Evolutionary conservation across 2,113 vertebrate species (phyloP), one percentile per base, ranked within the genome.

Genomic region (Dolichotis patagonum): DNA sequence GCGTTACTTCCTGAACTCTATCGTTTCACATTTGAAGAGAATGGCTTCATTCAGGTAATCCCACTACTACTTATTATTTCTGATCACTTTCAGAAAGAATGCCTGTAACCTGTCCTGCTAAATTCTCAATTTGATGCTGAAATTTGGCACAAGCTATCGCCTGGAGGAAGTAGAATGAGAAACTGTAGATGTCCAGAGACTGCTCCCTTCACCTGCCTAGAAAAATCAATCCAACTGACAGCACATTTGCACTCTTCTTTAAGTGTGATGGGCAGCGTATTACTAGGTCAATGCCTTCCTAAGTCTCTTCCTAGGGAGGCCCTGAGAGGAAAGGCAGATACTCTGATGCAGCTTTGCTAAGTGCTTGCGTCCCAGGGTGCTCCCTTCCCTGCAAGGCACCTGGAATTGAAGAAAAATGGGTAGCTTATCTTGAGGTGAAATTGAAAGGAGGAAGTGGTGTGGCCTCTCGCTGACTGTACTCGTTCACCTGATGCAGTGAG

Each of bases 1-100:
- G 2, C 35, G 52, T 38, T 69, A 84, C 85, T 88, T 90, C 65
- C 69, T 95, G 88, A 97, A 83, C 81, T 94, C 65, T 89, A 92
- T 26, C 22, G 14, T 92, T 78, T 86, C 52, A 58, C 62, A 38
- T 93, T 92, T 71, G 73, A 75, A 91, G 83, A 94, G 58, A 89
- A 41, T 80, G 12, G 52, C 78, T 88, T 92, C 62, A 58, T 75
- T 17, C 11, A 89, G 71, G 54, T n/a, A 62, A 56, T 41, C 43
- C 41, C 56, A 78, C 26, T 88, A 88, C 54, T 60, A 63, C 67
- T 62, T 67, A 35, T 83, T 91, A 82, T 82, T 96, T 85, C 78
- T 60, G 17, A 49, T 95, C 56, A 73, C 35, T 71, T 52, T 91
- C 67, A 62, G 20, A 58, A 88, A n/a, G 26, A 78, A 60, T 19